Base-by-base conservation (phyloP, 1,140 invertebrate genomes). In the Oscheius sp. region DNA sequence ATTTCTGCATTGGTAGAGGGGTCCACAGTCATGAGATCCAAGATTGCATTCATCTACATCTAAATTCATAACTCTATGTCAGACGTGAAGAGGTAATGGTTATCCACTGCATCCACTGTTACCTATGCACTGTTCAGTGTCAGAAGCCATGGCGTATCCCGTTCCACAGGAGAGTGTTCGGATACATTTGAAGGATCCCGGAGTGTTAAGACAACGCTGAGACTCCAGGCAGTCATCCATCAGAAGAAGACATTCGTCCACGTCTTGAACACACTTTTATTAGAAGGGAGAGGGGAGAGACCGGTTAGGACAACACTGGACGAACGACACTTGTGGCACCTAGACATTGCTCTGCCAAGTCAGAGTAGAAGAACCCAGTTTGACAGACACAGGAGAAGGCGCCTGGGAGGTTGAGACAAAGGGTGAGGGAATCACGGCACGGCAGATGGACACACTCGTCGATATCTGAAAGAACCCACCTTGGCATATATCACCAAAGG, bases 41-140 rank as follows among this genome's bases (percentile, higher is more conserved):
- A 92, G 85, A 0, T 85, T 76, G 82, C 95, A 99, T 85, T 98
- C 95, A 84, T 98, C 91, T 77, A 96, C 91, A 85, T 97, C 95
- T 92, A 79, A 32, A 84, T 79, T 20, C 10, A 18, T 55, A 10
- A n/a, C 15, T 55, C 23, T 55, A 4, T 23, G 7, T 15, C 15
- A 55, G 23, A 55, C 49, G 23, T 23, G 49, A 55, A 26, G 7
- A 13, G 23, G 49, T 15, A 55, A 23, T 23, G 23, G 49, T 7
- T 42, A n/a, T 42, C 10, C n/a, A n/a, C n/a, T n/a, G n/a, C n/a
- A n/a, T n/a, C n/a, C n/a, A n/a, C n/a, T 36, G 80, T 79, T 85
- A 93, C 91, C 91, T 87, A 93, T 91, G 85, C 95, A 97, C 71
- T 89, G 87, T 68, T 92, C 91, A 2, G 91, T 91, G 10, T 90